Evolutionary conservation across 1,140 invertebrate genomes (phyloP).

Genomic region (Drosophila nigromelanica): DNA sequence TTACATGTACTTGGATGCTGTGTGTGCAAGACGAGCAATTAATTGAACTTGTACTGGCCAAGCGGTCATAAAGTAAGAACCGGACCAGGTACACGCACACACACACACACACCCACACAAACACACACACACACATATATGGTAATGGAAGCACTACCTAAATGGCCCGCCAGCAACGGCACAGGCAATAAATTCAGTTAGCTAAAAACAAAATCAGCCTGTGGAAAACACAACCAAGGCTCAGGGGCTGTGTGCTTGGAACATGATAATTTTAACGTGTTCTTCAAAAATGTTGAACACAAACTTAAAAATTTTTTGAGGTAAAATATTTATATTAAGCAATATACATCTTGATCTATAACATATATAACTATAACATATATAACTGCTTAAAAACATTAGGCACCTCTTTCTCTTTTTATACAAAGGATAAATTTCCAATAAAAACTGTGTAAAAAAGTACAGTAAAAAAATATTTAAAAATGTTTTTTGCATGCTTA

Average conservation of each 20-base stretch:
- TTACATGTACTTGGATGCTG: slow-evolving; percentile 33
- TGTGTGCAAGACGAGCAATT: slow-evolving; percentile 55
- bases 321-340: not conserved
- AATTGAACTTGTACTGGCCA: slow-evolving; percentile 51
- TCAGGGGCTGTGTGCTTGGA: not conserved
- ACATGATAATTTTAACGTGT: not conserved
- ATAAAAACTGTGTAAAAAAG: no score
- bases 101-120: slow-evolving; percentile 29
- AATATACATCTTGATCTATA: no score
- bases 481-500: no score
- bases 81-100: not conserved
- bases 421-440: no score
- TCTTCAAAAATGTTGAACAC: not conserved
- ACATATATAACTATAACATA: no score
- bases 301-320: not conserved
- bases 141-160: not conserved
- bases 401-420: no score
- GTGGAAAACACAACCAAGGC: not conserved
- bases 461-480: no score
- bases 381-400: no score
- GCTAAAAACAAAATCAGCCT: not conserved
- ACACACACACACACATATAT: slow-evolving; percentile 11
- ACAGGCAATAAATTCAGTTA: slow-evolving; percentile 26
- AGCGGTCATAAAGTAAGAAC: slow-evolving; percentile 8
- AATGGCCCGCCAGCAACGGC: not conserved